Conservation (phyloP, 2,113 vertebrate genomes). For the Scolopax mira region DNA sequence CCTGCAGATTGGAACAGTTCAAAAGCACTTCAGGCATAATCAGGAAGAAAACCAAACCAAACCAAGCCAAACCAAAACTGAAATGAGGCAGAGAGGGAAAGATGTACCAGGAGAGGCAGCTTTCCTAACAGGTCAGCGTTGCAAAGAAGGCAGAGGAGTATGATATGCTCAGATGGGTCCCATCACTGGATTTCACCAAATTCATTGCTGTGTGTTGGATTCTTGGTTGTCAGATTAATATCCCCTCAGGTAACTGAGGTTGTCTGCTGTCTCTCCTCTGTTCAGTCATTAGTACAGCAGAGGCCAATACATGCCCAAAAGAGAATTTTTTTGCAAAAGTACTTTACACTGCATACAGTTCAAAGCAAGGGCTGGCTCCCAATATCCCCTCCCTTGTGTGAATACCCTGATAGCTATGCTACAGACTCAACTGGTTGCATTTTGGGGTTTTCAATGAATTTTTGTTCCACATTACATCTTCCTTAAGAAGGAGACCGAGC, state of each 20-base stretch:
- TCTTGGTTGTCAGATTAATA: not conserved
- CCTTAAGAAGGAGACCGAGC: not conserved
- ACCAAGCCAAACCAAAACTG: not conserved
- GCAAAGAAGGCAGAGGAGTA: not conserved
- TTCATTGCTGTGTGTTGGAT: not conserved
- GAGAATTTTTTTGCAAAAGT: not conserved
- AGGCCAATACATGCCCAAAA: not conserved
- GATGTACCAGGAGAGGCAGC: not conserved
- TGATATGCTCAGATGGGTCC: not conserved
- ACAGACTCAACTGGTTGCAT: not conserved
- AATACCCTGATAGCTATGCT: not conserved
- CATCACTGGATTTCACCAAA: not conserved
- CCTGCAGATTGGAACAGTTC: not conserved
- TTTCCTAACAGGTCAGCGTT: not conserved
- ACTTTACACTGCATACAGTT: not conserved
- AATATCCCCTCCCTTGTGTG: not conserved
- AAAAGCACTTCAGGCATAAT: not conserved
- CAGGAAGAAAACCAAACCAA: not conserved
- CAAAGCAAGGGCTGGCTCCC: not conserved
- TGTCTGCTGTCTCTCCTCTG: not conserved
- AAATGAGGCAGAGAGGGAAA: not conserved
- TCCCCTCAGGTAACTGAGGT: rapidly evolving
- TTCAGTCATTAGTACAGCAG: not conserved
- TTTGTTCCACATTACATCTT: not conserved
- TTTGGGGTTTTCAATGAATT: not conserved